Conservation (phyloP, 2,113 vertebrate species). For the Sinosuthora webbiana region DNA sequence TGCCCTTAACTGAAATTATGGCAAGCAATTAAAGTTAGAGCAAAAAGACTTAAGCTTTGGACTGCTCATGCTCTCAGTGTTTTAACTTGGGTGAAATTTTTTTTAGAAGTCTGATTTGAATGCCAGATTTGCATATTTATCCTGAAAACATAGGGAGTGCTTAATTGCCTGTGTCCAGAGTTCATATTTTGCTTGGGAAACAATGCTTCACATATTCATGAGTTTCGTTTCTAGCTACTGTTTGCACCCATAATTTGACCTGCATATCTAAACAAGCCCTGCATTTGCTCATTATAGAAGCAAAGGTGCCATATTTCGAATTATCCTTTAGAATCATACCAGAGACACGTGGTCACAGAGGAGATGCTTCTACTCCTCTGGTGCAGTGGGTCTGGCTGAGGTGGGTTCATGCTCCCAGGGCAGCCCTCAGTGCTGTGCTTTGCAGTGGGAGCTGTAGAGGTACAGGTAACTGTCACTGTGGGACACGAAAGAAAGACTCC, state of each 20-base stretch:
- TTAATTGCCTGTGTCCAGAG: conserved; percentile 22
- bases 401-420: neutral
- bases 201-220: neutral
- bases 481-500: no score
- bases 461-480: no score
- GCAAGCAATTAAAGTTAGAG: conserved; percentile 48
- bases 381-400: neutral
- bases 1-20: conserved; percentile 43
- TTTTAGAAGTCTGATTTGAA: conserved; percentile 30
- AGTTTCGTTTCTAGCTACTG: neutral
- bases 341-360: neutral
- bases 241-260: neutral
- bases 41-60: conserved; percentile 6
- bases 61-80: neutral
- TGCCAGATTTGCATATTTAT: conserved; percentile 34
- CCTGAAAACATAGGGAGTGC: neutral
- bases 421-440: neutral
- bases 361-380: neutral
- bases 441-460: neutral
- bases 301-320: neutral
- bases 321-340: neutral
- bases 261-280: neutral
- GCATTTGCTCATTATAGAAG: neutral
- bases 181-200: neutral
- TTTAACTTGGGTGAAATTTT: neutral